Evolutionary conservation across 2,888 invertebrate genomes (phyloP), one percentile per base, ranked within the genome.

Genomic region (Eupithecia abbreviata): DNA sequence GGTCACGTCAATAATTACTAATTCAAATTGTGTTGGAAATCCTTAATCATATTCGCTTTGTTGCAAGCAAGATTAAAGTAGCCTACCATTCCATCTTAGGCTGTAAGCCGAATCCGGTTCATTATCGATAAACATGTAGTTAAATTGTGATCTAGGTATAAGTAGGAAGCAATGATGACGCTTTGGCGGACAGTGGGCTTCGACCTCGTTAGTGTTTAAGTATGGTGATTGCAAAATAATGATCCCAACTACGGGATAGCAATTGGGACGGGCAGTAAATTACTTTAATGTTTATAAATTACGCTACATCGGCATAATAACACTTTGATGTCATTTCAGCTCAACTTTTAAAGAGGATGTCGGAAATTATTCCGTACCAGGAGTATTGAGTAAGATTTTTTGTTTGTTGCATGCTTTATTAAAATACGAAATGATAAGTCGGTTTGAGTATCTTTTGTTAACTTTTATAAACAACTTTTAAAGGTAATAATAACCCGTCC

Each of bases 221-320:
- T 76, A 74, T 73, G 76, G 65, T 76, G 77, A 86, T 84, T 84
- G 84, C 84, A 80, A 78, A 78, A 78, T 87, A 86, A 87, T 84
- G 84, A 84, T 76, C 81, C 81, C 82, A 74, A 81, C 70, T 67
- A 69, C 74, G 81, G 78, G 72, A 80, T 80, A 68, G 77, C 70
- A 85, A 86, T 81, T 84, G 84, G 85, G 82, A 80, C 83, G 79
- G 77, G 77, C 78, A 83, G 73, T 81, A 78, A 84, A 84, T 80
- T 80, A 77, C 81, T 81, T 82, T 84, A 82, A 84, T 80, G 78
- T 82, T 81, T 81, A 81, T 83, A 82, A 82, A 81, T 84, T 81
- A 79, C 81, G 82, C 83, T 84, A 86, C 74, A 73, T 77, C 73
- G 71, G 66, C 74, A 80, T 81, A 78, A 80, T 82, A 80, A 79